Evolutionary conservation across 2,888 invertebrate species (phyloP), one percentile per base, ranked within the genome.

Genomic region (Harpagoxenus sublaevis): DNA sequence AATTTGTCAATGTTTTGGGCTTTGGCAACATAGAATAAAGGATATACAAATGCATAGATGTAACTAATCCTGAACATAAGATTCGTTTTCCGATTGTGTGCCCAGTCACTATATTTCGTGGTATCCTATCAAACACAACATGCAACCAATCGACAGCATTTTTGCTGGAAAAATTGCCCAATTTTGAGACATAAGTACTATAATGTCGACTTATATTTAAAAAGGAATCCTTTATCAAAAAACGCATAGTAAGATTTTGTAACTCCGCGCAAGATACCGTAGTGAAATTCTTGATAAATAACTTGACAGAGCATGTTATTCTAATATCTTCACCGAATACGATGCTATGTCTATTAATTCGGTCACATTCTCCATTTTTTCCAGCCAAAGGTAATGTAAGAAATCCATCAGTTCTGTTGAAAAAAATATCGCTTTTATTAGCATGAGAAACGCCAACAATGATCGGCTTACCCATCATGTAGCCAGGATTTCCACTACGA

Each of bases 401-500:
- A 90, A 93, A 93, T 71, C 89, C 86, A 83, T 93, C 87, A 8
- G 89, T 91, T 81, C 82, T 89, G 84, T 94, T 92, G 42, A 92
- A 87, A 35, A 51, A 81, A 15, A 94, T 84, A 31, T 86, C 88
- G 62, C 89, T 92, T 68, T 84, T 87, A 84, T 92, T 94, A 82
- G 84, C 73, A 5, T 91, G 83, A 85, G 94, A 93, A 35, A 86
- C 93, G 18, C 96, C 96, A 77, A 96, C 95, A 85, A 96, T 93
- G 51, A 98, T 95, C 0, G 97, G 97, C 89, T 96, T 96, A 9
- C 97, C 97, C 4, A 95, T 90, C 8, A 96, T 92, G 92, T 98
- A 98, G 3, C 98, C 98, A 1, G 98, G 98, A 94, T 97, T 97
- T 3, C 98, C 98, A 95, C 98, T 98, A 23, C 95, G 92, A 77